phyloP scores from a whole-genome alignment of 2,797 vertebrate species.

The Chrosomus eos region DNA sequence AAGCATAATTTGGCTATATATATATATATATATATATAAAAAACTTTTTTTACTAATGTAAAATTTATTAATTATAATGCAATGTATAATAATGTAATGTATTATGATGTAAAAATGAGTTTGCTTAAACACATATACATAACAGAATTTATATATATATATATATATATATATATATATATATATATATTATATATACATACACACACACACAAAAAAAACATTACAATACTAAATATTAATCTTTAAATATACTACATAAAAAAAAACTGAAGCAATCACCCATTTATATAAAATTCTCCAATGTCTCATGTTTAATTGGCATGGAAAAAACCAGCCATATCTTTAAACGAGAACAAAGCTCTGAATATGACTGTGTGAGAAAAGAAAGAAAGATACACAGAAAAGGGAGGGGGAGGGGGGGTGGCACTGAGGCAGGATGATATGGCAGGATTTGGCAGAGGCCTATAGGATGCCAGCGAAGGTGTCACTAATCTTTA shows the following conservation, averaged over 20 bases:
- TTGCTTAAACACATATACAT: no score
- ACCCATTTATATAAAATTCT: neutral
- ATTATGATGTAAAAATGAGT: no score
- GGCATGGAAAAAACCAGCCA: neutral
- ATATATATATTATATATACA: neutral
- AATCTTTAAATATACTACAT: neutral
- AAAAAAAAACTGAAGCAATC: neutral
- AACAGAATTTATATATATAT: no score
- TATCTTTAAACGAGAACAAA: neutral
- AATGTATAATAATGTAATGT: no score
- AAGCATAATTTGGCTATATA: no score
- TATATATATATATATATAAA: no score
- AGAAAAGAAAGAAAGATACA: neutral
- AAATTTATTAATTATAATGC: no score
- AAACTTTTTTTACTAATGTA: no score
- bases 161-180: neutral
- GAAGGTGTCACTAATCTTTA: constrained; percentile 45
- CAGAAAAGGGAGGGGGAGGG: neutral
- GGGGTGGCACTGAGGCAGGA: constrained; percentile 17
- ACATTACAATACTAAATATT: neutral
- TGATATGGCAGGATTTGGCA: constrained; percentile 38
- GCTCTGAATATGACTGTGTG: neutral
- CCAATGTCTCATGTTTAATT: neutral
- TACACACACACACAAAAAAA: neutral
- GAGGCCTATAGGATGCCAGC: constrained; percentile 31